Evolutionary conservation across 2,113 vertebrate genomes (phyloP).

Genomic region (Centropus bengalensis): DNA sequence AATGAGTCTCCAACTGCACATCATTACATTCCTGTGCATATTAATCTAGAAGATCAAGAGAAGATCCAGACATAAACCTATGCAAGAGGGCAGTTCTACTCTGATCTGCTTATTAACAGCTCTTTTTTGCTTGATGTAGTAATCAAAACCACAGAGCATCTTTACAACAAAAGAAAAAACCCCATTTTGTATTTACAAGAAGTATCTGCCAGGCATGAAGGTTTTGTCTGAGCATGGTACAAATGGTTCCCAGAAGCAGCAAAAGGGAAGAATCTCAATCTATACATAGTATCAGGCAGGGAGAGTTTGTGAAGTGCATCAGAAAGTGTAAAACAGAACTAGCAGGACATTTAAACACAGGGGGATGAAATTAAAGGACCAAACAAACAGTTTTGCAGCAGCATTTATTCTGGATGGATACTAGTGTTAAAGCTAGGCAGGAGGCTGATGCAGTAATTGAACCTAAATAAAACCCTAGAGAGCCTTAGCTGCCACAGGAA

Average conservation of each 20-base stretch:
- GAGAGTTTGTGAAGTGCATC: neutral
- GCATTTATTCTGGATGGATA: neutral
- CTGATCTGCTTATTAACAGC: neutral
- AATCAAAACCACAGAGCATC: neutral
- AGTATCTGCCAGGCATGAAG: neutral
- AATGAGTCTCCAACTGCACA: neutral
- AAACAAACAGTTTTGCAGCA: neutral
- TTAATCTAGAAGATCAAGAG: neutral
- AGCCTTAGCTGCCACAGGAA: neutral
- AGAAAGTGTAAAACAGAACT: neutral
- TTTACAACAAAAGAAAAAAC: neutral
- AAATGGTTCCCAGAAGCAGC: neutral
- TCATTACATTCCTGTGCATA: neutral
- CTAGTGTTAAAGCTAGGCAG: neutral
- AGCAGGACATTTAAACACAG: neutral
- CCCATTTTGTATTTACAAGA: neutral
- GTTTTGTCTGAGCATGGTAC: neutral
- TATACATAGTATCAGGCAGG: neutral
- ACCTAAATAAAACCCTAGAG: neutral
- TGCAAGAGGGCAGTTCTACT: neutral
- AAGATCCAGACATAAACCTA: neutral
- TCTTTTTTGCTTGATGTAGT: neutral
- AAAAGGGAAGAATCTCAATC: neutral
- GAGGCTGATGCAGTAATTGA: neutral
- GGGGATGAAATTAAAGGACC: neutral